phyloP scores from a whole-genome alignment of 2,797 vertebrate species.

The Gallinago stenura region DNA sequence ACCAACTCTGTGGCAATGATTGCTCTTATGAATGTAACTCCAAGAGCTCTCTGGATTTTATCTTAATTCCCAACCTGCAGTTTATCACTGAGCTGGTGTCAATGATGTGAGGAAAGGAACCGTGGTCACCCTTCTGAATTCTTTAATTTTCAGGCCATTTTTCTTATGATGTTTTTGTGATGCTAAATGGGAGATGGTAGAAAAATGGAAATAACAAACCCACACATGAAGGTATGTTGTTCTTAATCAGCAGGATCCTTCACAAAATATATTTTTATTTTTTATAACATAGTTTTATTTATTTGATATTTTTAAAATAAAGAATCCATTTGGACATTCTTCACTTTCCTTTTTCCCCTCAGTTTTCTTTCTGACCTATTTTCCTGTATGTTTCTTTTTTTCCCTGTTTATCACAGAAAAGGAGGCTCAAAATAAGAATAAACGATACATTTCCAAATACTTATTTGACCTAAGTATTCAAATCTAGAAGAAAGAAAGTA shows the following conservation, averaged over 20 bases:
- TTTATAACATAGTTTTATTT: neutral
- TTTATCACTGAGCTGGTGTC: neutral
- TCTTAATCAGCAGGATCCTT: neutral
- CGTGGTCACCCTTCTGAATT: neutral
- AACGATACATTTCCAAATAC: neutral
- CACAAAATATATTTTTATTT: neutral
- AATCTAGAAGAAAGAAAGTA: neutral
- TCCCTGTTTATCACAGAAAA: neutral
- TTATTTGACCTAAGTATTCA: neutral
- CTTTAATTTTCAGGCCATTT: neutral
- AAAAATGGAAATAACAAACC: neutral
- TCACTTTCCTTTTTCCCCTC: neutral
- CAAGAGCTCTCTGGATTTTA: neutral
- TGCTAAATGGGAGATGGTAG: neutral
- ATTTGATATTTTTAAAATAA: neutral
- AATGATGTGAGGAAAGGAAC: neutral
- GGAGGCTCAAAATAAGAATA: neutral
- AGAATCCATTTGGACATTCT: neutral
- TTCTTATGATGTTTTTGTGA: neutral
- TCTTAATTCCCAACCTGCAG: neutral
- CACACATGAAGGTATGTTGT: neutral
- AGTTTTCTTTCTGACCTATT: neutral
- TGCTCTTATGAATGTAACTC: neutral
- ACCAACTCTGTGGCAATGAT: neutral
- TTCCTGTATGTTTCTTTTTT: neutral